Evolutionary conservation across 2,888 invertebrate genomes (phyloP), one percentile per base, ranked within the genome.

Genomic region (Scaptomyza tumidula): DNA sequence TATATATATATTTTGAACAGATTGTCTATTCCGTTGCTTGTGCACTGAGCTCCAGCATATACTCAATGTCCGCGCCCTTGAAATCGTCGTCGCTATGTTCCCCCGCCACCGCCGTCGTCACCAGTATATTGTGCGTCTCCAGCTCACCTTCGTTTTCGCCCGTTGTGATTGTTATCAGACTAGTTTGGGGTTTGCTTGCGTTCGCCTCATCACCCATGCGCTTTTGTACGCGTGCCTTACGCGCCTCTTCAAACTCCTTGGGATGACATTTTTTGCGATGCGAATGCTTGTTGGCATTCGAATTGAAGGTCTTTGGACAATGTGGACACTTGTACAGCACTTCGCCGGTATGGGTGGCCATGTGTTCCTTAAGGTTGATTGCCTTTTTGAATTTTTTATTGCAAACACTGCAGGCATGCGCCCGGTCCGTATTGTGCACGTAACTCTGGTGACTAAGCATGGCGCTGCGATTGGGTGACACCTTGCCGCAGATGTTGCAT

Each of bases 271-370:
- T 92, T 60, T 91, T 91, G 45, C 91, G 87, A 75, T 92, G 92
- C 1, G 91, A 89, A 71, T 92, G 91, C 89, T 92, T 91, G 66
- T 92, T 92, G 3, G 91, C 92, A 80, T 91, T 91, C 6, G 92
- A 92, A 63, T 92, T 92, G 69, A 92, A 92, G 6, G 92, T 92
- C 76, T 90, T 90, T 1, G 91, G 85, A 56, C 92, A 92, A 65
- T 91, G 90, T 0, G 91, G 91, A 49, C 92, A 92, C 55, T 88
- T 91, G 71, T 92, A 92, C 3, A 92, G 73, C 55, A 90, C 90
- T 65, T 92, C 92, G 5, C 85, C 85, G 1, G 92, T 92, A 39
- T 92, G 92, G 13, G 89, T 90, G 14, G 92, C 90, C 89, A 92
- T 91, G 69, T 92, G 92, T 69, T 92, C 92, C 89, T 83, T 89